Base-by-base conservation (phyloP, 2,113 vertebrate genomes). In the Thomomys bottae region DNA sequence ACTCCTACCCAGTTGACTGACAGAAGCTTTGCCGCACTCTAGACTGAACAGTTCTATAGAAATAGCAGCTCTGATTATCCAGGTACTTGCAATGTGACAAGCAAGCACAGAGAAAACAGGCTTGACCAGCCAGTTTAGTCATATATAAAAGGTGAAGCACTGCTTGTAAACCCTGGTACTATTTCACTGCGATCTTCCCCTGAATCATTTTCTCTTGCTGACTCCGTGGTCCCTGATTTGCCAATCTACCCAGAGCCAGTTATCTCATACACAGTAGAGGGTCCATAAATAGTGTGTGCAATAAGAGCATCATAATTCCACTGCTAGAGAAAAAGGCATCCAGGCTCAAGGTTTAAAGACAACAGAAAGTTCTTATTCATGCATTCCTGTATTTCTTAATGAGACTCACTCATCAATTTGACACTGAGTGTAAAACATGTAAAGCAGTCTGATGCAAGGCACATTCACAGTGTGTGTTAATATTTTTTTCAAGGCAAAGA, bases 401-500 rank as follows among this genome's bases (percentile, higher is more conserved):
- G 49, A 89, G 40, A 32, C 3, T 89, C 73, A 84, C 30, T 77
- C 61, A 83, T 67, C 77, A 91, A 77, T 49, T 54, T 87, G 77
- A 93, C 10, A 87, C 0, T 80, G 82, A 85, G 70, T 93, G n/a
- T 84, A 67, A 83, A 91, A 75, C 8, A 91, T n/a, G 3, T 28
- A 84, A 76, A 26, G 20, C 38, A 87, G 54, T 86, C 30, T 72
- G 94, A 86, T 23, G 87, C 57, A 72, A 92, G 45, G 40, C 26
- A 86, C 67, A 30, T 72, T 71, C 54, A 77, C 70, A 81, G 87
- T n/a, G 34, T 34, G 83, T 45, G 26, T 75, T 61, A 57, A 92
- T 61, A n/a, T 87, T 93, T 67, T 85, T 40, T 68, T 77, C 66
- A 73, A 70, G n/a, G 84, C 57, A 94, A 85, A 75, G 18, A 95